Conservation (phyloP, 2,797 vertebrate species). For the Euphonia xanthogaster region DNA sequence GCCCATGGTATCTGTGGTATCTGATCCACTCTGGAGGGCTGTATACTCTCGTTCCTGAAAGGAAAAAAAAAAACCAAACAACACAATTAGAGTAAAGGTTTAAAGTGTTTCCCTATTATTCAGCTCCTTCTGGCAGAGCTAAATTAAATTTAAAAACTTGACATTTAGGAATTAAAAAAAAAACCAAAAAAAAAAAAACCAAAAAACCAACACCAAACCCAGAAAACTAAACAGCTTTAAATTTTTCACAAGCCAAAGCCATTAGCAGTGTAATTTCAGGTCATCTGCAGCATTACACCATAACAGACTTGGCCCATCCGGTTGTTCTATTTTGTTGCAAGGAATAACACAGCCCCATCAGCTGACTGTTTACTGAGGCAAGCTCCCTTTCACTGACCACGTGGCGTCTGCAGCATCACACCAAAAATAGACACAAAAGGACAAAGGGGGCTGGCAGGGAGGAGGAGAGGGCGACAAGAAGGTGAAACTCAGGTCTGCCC, state of each 20-base stretch:
- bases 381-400: slow-evolving; percentile 68
- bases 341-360: slow-evolving; percentile 54
- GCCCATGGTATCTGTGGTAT: slow-evolving; percentile 94
- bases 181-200: too few species aligned
- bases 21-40: slow-evolving; percentile 98
- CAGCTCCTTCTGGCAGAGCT: not conserved
- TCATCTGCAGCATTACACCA: not conserved
- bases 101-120: not conserved
- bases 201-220: not conserved
- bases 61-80: not conserved
- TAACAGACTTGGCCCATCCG: not conserved
- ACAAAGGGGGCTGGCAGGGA: slow-evolving; percentile 57
- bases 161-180: not conserved
- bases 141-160: not conserved
- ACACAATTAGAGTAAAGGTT: not conserved
- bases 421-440: slow-evolving; percentile 78
- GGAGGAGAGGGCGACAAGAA: slow-evolving; percentile 12
- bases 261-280: not conserved
- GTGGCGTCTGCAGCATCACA: slow-evolving; percentile 73
- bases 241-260: not conserved
- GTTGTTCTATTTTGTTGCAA: slow-evolving; percentile 1
- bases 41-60: slow-evolving; percentile 92
- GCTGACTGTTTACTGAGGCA: slow-evolving; percentile 72
- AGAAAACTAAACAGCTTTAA: not conserved
- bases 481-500: slow-evolving; percentile 51